These are phyloP conservation scores for Enteromius trimaculatus DNA, from an alignment of 2,797 vertebrate species.

Conservation along the genomic window DNA sequence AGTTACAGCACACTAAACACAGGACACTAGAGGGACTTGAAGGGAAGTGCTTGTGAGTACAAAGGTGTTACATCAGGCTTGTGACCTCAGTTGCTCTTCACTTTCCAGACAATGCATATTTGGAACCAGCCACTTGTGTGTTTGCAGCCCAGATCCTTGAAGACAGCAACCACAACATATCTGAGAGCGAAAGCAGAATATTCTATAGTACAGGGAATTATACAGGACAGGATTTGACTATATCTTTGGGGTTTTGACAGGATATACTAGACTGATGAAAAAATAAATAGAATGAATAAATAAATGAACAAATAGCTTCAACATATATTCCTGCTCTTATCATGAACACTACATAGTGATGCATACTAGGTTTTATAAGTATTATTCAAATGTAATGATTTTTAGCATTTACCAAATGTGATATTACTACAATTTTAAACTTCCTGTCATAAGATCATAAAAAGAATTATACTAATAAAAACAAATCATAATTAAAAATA, in stretches of 20 bases:
- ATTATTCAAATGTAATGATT: background rate
- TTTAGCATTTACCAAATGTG: background rate
- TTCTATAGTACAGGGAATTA: background rate
- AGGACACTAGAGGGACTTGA: background rate
- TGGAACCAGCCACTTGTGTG: background rate
- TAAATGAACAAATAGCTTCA: background rate
- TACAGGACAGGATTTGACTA: background rate
- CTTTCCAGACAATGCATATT: background rate
- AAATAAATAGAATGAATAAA: too few relatives aligned
- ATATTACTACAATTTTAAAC: background rate
- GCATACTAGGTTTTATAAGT: background rate
- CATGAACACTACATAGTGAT: too few relatives aligned
- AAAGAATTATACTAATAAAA: background rate
- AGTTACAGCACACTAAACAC: background rate
- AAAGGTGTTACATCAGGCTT: slow-evolving; percentile 22
- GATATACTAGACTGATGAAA: background rate
- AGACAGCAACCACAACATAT: background rate
- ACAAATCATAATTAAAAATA: background rate
- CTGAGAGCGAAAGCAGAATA: background rate
- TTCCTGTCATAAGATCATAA: background rate
- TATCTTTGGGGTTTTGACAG: background rate
- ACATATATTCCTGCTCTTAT: background rate
- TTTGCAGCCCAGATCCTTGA: slow-evolving; percentile 5
- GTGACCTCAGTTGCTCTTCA: background rate
- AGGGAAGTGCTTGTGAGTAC: background rate